Percentiles rank a stretch among this genome's conserved stretches.
Conservation (phyloP, 2,888 invertebrate species). For the Seira musarum region DNA sequence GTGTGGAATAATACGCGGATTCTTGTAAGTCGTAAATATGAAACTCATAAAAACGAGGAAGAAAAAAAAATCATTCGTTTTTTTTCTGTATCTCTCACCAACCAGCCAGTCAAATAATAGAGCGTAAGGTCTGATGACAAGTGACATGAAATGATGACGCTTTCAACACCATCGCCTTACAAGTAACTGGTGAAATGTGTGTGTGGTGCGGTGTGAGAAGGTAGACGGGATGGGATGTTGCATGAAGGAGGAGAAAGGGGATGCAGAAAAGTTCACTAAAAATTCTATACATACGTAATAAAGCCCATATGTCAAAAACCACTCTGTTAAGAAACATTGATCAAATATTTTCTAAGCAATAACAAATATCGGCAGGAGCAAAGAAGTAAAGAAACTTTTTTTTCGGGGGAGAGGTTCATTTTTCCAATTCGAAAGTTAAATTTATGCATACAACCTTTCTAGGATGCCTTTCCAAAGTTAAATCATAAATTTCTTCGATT, state of each 20-base stretch:
- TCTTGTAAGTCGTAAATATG: constrained; percentile 16
- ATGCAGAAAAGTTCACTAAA: constrained; percentile 21
- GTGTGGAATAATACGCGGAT: too few species aligned
- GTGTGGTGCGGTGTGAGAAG: too few species aligned
- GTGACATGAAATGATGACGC: constrained; percentile 56
- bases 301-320: constrained; percentile 52
- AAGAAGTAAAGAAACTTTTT: too few species aligned
- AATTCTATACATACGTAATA: constrained; percentile 53
- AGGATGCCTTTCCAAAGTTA: too few species aligned
- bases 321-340: constrained; percentile 45
- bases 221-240: constrained; percentile 8
- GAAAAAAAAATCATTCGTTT: not conserved
- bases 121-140: constrained; percentile 41
- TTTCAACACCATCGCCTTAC: constrained; percentile 16
- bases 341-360: constrained; percentile 42
- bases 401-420: too few species aligned
- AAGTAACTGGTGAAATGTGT: not conserved
- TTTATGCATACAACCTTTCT: too few species aligned
- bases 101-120: not conserved
- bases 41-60: constrained; percentile 7
- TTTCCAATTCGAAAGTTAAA: too few species aligned
- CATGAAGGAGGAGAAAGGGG: not conserved
- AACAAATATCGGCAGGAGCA: constrained; percentile 23
- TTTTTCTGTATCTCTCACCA: not conserved
- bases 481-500: too few species aligned